These are phyloP conservation scores for Pelobates cultripes DNA, from an alignment of 2,797 vertebrate species.

Conservation along the genomic window DNA sequence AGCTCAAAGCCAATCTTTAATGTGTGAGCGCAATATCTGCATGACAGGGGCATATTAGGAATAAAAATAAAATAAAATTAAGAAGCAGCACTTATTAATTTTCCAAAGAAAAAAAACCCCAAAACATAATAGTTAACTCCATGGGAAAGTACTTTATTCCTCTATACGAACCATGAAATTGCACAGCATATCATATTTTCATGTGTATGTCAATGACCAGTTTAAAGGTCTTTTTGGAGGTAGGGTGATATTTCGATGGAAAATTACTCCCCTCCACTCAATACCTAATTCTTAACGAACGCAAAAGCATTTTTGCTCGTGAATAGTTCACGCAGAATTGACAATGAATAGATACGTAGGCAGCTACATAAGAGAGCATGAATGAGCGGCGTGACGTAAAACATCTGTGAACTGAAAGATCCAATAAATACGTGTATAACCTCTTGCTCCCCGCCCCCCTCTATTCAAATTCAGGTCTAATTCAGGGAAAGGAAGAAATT, in stretches of 20 bases:
- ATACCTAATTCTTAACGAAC: background rate
- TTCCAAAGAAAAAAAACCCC: no score
- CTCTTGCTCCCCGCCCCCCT: background rate
- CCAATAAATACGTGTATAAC: slow-evolving; percentile 49
- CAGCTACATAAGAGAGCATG: slow-evolving; percentile 63
- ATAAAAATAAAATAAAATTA: no score
- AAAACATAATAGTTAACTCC: no score
- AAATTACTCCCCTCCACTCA: slow-evolving; percentile 17
- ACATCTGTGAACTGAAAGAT: slow-evolving; percentile 63
- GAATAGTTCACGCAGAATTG: slow-evolving; percentile 51
- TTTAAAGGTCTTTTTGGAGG: slow-evolving; percentile 2
- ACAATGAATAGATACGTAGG: slow-evolving; percentile 64
- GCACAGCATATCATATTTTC: background rate
- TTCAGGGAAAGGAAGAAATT: slow-evolving; percentile 23
- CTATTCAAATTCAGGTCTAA: slow-evolving; percentile 27
- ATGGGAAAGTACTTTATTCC: no score
- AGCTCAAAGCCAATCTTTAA: no score
- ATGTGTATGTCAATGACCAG: background rate
- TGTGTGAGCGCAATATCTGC: no score
- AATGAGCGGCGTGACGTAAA: slow-evolving; percentile 68
- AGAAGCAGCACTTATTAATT: no score
- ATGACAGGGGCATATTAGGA: no score
- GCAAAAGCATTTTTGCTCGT: slow-evolving; percentile 31
- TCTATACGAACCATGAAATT: no score
- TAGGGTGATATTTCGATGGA: slow-evolving; percentile 22